Evolutionary conservation across 2,888 invertebrate genomes (phyloP).

Genomic region (Lithophane semibrunnea): DNA sequence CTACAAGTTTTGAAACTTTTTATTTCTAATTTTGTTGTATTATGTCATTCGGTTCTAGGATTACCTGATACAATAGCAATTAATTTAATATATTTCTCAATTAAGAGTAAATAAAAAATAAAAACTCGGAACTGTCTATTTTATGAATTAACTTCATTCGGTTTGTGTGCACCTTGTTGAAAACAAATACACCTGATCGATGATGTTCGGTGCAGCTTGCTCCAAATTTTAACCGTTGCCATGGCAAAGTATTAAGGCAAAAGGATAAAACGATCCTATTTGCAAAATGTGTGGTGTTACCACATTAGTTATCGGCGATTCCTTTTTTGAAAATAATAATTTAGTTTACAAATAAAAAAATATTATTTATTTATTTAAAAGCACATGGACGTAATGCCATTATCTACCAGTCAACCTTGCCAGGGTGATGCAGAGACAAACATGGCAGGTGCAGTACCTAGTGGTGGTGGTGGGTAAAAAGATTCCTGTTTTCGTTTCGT

Average conservation of each 20-base stretch:
- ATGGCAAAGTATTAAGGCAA: conserved; percentile 10
- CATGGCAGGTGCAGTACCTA: no score
- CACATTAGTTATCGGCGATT: no score
- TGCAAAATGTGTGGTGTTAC: not conserved
- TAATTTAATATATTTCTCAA: conserved; percentile 18
- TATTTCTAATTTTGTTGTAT: no score
- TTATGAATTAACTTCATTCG: conserved; percentile 80
- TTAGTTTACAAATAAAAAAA: no score
- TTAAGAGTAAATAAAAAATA: conserved; percentile 5
- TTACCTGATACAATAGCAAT: not conserved
- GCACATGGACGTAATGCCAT: no score
- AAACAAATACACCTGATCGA: conserved; percentile 89
- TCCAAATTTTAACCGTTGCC: conserved; percentile 74
- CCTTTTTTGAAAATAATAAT: no score
- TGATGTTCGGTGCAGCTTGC: conserved; percentile 86
- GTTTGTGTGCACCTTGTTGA: conserved; percentile 85
- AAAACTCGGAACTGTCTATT: conserved; percentile 23
- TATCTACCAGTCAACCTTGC: no score
- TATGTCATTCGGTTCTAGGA: not conserved
- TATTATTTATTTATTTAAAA: no score
- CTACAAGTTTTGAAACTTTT: not conserved
- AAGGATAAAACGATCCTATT: not conserved
- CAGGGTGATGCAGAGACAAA: no score
- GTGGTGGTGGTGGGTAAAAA: not conserved
- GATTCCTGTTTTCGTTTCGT: not conserved